Evolutionary conservation across 2,888 invertebrate genomes (phyloP), one percentile per base, ranked within the genome.

Genomic region (Cecidostiba fungosa): DNA sequence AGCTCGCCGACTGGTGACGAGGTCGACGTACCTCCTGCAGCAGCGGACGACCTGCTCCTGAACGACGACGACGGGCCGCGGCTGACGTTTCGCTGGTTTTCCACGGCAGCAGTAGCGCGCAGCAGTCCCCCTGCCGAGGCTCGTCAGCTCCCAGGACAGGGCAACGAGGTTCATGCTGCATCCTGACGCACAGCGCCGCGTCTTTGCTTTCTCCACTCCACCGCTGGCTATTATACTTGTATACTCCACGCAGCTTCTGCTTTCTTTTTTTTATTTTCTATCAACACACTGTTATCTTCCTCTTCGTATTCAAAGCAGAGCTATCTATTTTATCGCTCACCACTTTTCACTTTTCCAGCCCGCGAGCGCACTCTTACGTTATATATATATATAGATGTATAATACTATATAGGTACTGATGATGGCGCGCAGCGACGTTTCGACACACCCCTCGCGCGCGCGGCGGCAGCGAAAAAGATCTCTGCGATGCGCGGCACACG

Each of bases 161-260:
- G 89, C 90, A 90, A 91, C 91, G 91, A 90, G 92, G 92, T 91
- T 93, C 93, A 93, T 93, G 92, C 93, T 93, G 93, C 93, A 93
- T 93, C 91, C 92, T 93, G 92, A 89, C 90, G 91, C 89, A 85
- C 89, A 88, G 88, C 88, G 87, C 77, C 81, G 79, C 86, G 83
- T 76, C 87, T 84, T 59, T 59, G 54, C 86, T 80, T 84, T 39
- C 82, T 62, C 76, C 81, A 85, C 89, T 87, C 90, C 90, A 89
- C 90, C 87, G 88, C 89, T 89, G 88, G 87, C 89, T 82, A 43
- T 88, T 82, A 43, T 88, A 86, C 81, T 79, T 59, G 1, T 29
- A n/a, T 19, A 23, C 50, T 50, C 70, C 14, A 36, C 47, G n/a
- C 78, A 73, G 72, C 62, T 62, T 72, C 36, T 36, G 76, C 76